phyloP scores from a whole-genome alignment of 2,113 vertebrate genomes.

The Calidris pugnax region DNA sequence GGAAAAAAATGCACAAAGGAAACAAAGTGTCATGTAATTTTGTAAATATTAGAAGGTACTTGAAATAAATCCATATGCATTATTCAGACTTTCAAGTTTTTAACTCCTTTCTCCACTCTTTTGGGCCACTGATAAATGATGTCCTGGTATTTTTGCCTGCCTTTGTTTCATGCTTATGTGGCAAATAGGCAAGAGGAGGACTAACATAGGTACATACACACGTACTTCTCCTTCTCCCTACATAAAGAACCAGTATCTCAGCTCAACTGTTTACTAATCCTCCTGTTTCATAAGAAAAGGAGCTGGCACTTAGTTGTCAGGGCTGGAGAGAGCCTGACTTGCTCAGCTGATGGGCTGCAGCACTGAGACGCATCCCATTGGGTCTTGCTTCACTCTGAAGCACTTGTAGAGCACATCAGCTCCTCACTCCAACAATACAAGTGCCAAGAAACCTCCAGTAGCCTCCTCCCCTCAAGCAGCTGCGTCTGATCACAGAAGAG shows the following conservation, averaged over 20 bases:
- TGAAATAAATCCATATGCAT: slow-evolving; percentile 48
- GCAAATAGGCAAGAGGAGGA: not conserved
- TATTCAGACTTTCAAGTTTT: slow-evolving; percentile 45
- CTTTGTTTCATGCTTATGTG: not conserved
- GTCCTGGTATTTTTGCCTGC: not conserved
- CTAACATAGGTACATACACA: not conserved
- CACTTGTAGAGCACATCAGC: not conserved
- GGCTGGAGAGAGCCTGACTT: not conserved
- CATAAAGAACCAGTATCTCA: not conserved
- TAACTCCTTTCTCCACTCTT: slow-evolving; percentile 4
- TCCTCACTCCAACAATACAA: not conserved
- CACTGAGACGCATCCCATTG: not conserved
- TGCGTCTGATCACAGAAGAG: not conserved
- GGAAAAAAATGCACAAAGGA: slow-evolving; percentile 52
- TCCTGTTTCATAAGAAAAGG: not conserved
- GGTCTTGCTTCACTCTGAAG: not conserved
- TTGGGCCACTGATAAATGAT: not conserved
- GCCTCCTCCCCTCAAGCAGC: not conserved
- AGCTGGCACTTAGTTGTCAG: not conserved
- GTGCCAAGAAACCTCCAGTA: not conserved
- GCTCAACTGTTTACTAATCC: not conserved
- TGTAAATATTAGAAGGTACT: slow-evolving; percentile 62
- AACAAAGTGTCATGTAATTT: slow-evolving; percentile 57
- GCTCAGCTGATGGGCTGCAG: not conserved
- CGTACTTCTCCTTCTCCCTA: not conserved